Percentiles rank a stretch among this genome's conserved stretches.
phyloP scores from a whole-genome alignment of 2,113 vertebrate genomes.

The Gobio gobio region DNA sequence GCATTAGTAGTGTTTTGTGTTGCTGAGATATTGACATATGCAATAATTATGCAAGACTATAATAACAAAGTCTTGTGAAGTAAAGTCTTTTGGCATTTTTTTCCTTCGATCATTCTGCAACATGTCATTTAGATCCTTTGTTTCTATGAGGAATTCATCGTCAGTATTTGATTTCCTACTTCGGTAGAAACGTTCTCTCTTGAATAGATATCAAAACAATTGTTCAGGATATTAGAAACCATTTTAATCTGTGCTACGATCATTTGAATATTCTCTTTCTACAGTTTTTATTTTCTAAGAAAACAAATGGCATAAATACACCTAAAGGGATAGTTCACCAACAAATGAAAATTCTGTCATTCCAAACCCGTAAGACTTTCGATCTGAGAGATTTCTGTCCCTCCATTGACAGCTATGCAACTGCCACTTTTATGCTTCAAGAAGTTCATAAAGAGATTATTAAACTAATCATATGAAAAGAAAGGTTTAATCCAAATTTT shows the following conservation, averaged over 20 bases:
- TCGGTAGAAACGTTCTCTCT: not conserved
- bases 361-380: too few relatives aligned
- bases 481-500: too few relatives aligned
- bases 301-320: too few relatives aligned
- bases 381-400: too few relatives aligned
- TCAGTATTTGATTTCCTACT: not conserved
- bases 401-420: too few relatives aligned
- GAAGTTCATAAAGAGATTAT: too few relatives aligned
- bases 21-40: not conserved
- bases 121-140: constrained; percentile 1
- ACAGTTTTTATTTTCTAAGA: not conserved
- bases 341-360: too few relatives aligned
- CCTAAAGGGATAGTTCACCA: too few relatives aligned
- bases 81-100: not conserved
- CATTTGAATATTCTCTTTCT: not conserved
- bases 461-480: too few relatives aligned
- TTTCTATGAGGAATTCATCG: not conserved
- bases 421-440: too few relatives aligned
- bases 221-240: not conserved
- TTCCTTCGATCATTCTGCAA: not conserved
- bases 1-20: constrained; percentile 15
- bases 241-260: not conserved
- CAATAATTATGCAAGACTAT: not conserved
- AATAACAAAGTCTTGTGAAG: not conserved
- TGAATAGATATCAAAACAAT: not conserved